phyloP scores from a whole-genome alignment of 2,113 vertebrate species.

The Daphoenositta chrysoptera region DNA sequence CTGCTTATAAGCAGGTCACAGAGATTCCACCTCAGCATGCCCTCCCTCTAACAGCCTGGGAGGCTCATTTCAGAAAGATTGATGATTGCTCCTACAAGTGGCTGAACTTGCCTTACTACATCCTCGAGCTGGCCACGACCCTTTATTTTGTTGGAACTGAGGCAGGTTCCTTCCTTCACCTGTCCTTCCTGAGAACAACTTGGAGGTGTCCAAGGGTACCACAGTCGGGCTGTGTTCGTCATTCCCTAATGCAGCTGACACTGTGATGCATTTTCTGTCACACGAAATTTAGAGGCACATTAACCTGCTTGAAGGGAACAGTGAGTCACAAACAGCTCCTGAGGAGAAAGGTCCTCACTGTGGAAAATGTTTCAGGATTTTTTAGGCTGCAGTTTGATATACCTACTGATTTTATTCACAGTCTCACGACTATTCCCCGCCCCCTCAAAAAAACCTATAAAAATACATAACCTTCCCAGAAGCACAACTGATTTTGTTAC shows the following conservation, averaged over 20 bases:
- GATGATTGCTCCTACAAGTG: not conserved
- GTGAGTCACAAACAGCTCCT: slow-evolving; percentile 23
- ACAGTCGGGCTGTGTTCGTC: rapidly evolving
- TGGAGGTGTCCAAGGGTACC: not conserved
- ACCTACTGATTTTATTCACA: not conserved
- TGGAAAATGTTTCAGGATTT: not conserved
- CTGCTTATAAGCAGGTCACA: not conserved
- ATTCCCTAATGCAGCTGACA: not conserved
- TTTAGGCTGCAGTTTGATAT: not conserved
- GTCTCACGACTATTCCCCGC: not conserved
- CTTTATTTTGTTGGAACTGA: not conserved
- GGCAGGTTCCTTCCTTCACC: not conserved
- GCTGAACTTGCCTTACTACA: not conserved
- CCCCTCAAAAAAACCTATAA: rapidly evolving
- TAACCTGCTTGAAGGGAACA: not conserved
- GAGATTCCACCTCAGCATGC: not conserved
- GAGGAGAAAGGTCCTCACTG: not conserved
- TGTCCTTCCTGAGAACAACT: not conserved
- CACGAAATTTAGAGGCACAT: slow-evolving; percentile 42
- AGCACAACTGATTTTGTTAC: not conserved
- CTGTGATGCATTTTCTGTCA: slow-evolving; percentile 33
- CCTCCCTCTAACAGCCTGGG: not conserved
- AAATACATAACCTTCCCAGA: not conserved
- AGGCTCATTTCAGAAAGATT: not conserved
- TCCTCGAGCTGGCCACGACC: not conserved